Base-by-base conservation (phyloP, 2,797 vertebrate genomes). In the Chanos chanos region DNA sequence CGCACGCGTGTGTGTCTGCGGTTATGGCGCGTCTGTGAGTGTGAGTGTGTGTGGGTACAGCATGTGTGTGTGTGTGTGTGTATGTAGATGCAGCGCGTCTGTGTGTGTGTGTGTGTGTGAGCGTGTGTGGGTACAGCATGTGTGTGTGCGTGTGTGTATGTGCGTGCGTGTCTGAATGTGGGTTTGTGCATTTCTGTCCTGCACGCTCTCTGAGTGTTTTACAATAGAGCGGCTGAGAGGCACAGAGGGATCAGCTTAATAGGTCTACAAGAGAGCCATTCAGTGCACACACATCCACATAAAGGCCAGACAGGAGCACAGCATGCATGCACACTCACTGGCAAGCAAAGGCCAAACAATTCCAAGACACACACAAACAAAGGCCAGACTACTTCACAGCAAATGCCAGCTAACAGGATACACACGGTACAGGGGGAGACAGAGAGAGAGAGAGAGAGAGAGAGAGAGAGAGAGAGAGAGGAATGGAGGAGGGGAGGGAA, bases 171-270 rank as follows among this genome's bases (percentile, higher is more conserved):
- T 16, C 36, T 16, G 31, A n/a, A 10, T 19, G 33, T 53, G 34
- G 39, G 21, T 39, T 16, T 21, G 10, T 21, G 5, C 4, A 3
- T 16, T 1, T 10, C 21, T 22, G 31, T 27, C 7, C 4, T 33
- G 82, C 85, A 81, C 75, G 78, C 85, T 85, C 84, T 83, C 76
- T 70, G 68, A 74, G 70, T 69, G 48, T 81, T 54, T 71, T 72
- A 85, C 78, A 86, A 85, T 82, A 75, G 78, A 78, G 74, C 75
- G 77, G 66, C 76, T 73, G 77, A 80, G 82, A 84, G 81, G 77
- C 78, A 47, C 57, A 56, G 71, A 80, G 82, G 83, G 83, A 86
- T 86, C 85, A 83, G 82, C 79, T 85, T 86, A 85, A 88, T 85
- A 78, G 81, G 77, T 77, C 77, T 75, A 87, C 81, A 86, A 85